phyloP scores from a whole-genome alignment of 2,797 vertebrate genomes.

The Odontamblyopus lacepedii region DNA sequence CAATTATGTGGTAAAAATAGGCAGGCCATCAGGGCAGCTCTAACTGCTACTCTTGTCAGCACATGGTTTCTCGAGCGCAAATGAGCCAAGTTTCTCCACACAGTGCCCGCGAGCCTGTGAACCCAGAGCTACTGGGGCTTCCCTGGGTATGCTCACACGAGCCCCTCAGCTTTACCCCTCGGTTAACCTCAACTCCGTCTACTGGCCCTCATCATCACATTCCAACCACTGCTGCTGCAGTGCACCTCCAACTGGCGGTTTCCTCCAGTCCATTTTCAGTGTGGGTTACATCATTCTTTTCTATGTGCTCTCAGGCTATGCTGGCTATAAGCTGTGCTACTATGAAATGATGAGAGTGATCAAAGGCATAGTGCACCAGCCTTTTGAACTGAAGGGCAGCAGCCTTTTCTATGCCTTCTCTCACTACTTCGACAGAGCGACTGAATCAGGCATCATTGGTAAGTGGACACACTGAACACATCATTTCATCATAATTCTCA shows the following conservation, averaged over 20 bases:
- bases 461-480: slow-evolving; percentile 57
- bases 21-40: slow-evolving; percentile 60
- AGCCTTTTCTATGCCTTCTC: slow-evolving; percentile 97
- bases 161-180: slow-evolving; percentile 40
- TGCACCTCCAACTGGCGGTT: slow-evolving; percentile 30
- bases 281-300: slow-evolving; percentile 10
- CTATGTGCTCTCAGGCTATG: slow-evolving; percentile 78
- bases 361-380: slow-evolving; percentile 90
- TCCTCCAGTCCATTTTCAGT: slow-evolving; percentile 10
- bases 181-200: slow-evolving; percentile 46
- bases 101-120: slow-evolving; percentile 51
- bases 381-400: slow-evolving; percentile 87
- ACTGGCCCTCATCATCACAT: slow-evolving; percentile 24
- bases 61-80: slow-evolving; percentile 68
- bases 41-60: slow-evolving; percentile 71
- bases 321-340: slow-evolving; percentile 93
- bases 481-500: slow-evolving; percentile 29
- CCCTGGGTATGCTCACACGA: slow-evolving; percentile 52
- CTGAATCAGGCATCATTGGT: slow-evolving; percentile 92
- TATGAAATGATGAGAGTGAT: slow-evolving; percentile 89
- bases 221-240: slow-evolving; percentile 25
- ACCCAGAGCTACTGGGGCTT: slow-evolving; percentile 66
- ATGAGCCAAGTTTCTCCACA: slow-evolving; percentile 27
- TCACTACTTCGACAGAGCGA: slow-evolving; percentile 94
- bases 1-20: slow-evolving; percentile 81